A percentile compares a stretch with the other conserved stretches of the same genome.
phyloP scores from a whole-genome alignment of 2,113 vertebrate genomes.

The Salvator merianae region DNA sequence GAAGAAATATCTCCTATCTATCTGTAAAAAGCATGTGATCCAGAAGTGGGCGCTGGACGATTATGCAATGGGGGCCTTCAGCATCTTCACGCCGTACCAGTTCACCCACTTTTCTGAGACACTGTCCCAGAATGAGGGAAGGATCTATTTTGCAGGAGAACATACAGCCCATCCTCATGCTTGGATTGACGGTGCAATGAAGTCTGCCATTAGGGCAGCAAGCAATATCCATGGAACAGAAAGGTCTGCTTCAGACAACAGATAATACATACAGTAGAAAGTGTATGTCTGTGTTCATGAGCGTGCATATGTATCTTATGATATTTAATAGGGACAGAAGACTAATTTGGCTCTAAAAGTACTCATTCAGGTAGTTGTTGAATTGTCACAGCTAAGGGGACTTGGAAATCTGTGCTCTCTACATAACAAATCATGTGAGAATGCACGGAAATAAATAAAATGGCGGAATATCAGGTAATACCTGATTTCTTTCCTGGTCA shows the following conservation, averaged over 20 bases:
- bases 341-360: neutral
- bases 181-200: constrained; percentile 85
- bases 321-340: too few relatives aligned
- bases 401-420: too few relatives aligned
- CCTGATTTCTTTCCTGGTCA: too few relatives aligned
- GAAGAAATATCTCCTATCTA: constrained; percentile 62
- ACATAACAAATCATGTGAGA: neutral
- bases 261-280: neutral
- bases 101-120: constrained; percentile 60
- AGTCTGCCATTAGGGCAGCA: constrained; percentile 78
- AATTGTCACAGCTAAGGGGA: neutral
- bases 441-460: neutral
- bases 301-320: too few relatives aligned
- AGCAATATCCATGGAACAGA: constrained; percentile 66
- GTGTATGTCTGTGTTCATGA: neutral
- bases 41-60: constrained; percentile 83
- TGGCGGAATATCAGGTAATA: too few relatives aligned
- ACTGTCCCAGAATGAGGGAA: constrained; percentile 75
- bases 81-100: constrained; percentile 80
- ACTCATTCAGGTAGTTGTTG: neutral
- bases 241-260: neutral
- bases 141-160: constrained; percentile 82
- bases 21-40: constrained; percentile 72
- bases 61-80: constrained; percentile 76
- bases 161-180: constrained; percentile 78